Base-by-base conservation (phyloP, 2,113 vertebrate species). In the Sinosuthora webbiana region DNA sequence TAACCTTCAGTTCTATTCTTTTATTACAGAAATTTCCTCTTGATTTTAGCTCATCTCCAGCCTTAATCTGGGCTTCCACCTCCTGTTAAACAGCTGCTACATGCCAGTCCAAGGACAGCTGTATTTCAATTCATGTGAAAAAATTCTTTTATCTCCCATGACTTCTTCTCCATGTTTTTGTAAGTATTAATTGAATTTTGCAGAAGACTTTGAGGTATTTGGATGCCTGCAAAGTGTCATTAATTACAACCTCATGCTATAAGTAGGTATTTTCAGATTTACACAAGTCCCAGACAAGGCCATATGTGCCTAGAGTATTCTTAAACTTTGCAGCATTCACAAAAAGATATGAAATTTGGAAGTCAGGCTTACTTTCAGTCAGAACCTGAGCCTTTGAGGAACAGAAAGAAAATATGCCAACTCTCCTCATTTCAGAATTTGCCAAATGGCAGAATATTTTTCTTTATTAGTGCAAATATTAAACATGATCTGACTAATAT, bases 401-500 rank as follows among this genome's bases (percentile, higher is more conserved):
- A 82, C 6, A 45, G 53, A 89, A 70, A 57, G 42, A 82, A 67
- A 81, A 92, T 62, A 7, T 0, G 1, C 7, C 27, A 90, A 82
- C 33, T 96, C 74, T 82, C 81, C 65, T 64, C 68, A 57, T 87
- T 81, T 83, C 44, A 73, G 77, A 77, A 37, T 67, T 91, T n/a
- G 13, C 80, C 87, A 93, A 84, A 53, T 60, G 71, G 89, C 55
- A 83, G 87, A 96, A 95, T 93, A 93, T 94, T 96, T 97, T 97
- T 96, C 94, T 90, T 97, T 96, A 94, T 96, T 87, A 97, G 69
- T 44, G 76, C 55, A 84, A 92, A 85, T 93, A 96, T 94, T 96
- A 96, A 97, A 93, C 27, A 95, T 90, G 80, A 91, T 89, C 96
- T 89, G 86, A 83, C 57, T 84, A 78, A 62, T 95, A 95, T 90